Base-by-base conservation (phyloP, 1,140 invertebrate genomes). In the Platorchestia sp. region DNA sequence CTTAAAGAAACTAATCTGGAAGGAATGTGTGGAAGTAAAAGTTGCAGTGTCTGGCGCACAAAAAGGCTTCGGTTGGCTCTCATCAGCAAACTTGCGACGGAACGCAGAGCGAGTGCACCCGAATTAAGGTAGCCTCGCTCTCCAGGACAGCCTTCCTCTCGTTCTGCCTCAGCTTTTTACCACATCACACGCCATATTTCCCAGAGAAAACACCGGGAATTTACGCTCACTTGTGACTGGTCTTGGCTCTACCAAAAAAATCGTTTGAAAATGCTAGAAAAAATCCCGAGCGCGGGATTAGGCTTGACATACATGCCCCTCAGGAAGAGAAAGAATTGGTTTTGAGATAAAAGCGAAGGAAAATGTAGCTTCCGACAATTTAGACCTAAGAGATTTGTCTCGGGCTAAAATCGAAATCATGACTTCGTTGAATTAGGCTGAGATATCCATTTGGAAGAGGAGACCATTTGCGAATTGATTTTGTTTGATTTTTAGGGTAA, bases 171-270 rank as follows among this genome's bases (percentile, higher is more conserved):
- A 5, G 41, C 87, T 90, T 90, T 90, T 90, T 90, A 90, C 87
- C 87, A 43, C 87, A 90, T 90, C 87, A 90, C 87, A 45, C 87
- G 87, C 87, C 41, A 90, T 90, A 90, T 90, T 90, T 90, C 87
- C 44, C 5, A 3, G 87, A 36, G 59, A 90, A 90, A 90, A 90
- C 44, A 45, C 87, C 10, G 19, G 44, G 44, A 90, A 90, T 90
- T 43, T 90, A 90, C 87, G 44, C 87, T 90, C 87, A 27, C 87
- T 90, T 90, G 87, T 90, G 22, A 90, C 87, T 90, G 44, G 87
- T 43, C 87, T 44, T 90, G 87, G 44, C 87, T 90, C 27, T 5
- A 43, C 41, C 10, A 42, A 90, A 42, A 90, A 45, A 90, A 14
- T 43, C 14, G 27, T 90, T 90, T 41, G 27, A 41, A 90, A 45